phyloP scores from a whole-genome alignment of 2,888 invertebrate genomes.

The Ectemnius continuus region DNA sequence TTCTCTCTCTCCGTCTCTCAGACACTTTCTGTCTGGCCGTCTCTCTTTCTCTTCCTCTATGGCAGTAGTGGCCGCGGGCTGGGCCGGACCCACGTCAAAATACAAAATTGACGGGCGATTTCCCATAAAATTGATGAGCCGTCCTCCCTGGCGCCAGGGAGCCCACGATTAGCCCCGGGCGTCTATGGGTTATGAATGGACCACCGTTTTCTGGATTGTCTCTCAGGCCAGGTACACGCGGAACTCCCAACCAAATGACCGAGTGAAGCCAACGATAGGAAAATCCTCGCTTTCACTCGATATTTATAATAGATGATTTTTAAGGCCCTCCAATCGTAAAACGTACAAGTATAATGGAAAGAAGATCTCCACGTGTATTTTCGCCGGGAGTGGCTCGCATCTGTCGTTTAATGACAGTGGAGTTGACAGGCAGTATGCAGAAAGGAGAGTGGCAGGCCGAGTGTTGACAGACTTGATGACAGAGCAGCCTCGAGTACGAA shows the following conservation, averaged over 20 bases:
- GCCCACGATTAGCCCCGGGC: conserved; percentile 63
- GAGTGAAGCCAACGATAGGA: too few relatives aligned
- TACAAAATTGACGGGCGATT: conserved; percentile 75
- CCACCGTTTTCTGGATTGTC: conserved; percentile 55
- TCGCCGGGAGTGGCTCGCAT: not conserved
- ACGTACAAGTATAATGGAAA: too few relatives aligned
- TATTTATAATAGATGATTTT: too few relatives aligned
- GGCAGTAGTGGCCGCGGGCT: conserved; percentile 11
- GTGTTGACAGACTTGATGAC: conserved; percentile 11
- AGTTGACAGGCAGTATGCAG: not conserved
- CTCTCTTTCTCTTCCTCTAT: too few relatives aligned
- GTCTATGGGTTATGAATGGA: conserved; percentile 69
- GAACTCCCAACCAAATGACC: too few relatives aligned
- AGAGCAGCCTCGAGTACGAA: conserved; percentile 6
- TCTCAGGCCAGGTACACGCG: conserved; percentile 49
- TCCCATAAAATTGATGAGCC: conserved; percentile 76
- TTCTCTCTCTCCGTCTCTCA: too few relatives aligned
- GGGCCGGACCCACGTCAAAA: conserved; percentile 68
- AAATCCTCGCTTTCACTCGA: too few relatives aligned
- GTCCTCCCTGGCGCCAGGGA: conserved; percentile 63
- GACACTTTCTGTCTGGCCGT: too few relatives aligned
- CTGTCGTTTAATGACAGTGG: not conserved
- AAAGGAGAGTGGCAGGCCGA: not conserved
- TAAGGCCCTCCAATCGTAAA: too few relatives aligned
- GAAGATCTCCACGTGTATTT: not conserved